These are phyloP conservation scores for Stigmatopora nigra DNA, from an alignment of 2,113 vertebrate genomes.

Conservation along the genomic window DNA sequence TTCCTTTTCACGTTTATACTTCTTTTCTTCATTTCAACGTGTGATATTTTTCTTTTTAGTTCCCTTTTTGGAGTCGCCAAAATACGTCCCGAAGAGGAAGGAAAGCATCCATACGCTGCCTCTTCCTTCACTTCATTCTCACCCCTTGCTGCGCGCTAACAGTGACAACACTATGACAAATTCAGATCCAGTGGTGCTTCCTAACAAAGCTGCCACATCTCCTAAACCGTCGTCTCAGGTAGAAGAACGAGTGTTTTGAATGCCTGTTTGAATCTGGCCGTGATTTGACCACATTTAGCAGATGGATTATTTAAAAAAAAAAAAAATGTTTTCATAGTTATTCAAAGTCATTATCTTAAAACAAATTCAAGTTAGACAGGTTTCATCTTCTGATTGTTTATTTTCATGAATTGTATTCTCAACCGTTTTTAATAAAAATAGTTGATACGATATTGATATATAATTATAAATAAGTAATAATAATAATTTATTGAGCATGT, in stretches of 20 bases:
- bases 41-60: conserved; percentile 55
- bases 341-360: no score
- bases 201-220: conserved; percentile 58
- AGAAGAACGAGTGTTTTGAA: conserved; percentile 1
- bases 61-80: conserved; percentile 85
- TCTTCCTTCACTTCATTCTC: conserved; percentile 60
- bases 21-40: conserved; percentile 9
- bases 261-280: background rate
- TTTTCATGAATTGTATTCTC: no score
- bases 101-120: conserved; percentile 72
- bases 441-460: no score
- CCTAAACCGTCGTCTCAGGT: conserved; percentile 60
- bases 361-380: no score
- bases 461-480: no score
- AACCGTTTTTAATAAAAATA: no score
- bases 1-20: conserved; percentile 8
- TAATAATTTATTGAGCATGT: no score
- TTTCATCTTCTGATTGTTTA: no score
- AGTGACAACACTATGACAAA: conserved; percentile 84
- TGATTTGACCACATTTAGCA: no score
- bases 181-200: conserved; percentile 73
- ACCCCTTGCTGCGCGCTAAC: conserved; percentile 80
- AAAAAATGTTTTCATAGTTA: no score
- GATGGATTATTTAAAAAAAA: no score
- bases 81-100: conserved; percentile 74